Evolutionary conservation across 2,113 vertebrate species (phyloP).

Genomic region (Oreocharis arfaki): DNA sequence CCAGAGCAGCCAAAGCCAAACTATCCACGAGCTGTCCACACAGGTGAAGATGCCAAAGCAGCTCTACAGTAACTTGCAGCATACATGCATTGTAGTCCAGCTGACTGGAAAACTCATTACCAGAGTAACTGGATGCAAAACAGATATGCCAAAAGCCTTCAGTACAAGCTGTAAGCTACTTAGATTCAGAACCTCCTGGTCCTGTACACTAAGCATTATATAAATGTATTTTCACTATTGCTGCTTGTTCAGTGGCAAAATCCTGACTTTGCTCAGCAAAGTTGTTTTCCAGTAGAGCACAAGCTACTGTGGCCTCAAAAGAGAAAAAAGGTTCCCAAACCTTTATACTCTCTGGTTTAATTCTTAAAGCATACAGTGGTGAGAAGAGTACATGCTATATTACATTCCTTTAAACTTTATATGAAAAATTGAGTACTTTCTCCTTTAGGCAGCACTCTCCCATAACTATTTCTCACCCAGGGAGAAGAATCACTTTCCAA

Average conservation of each 20-base stretch:
- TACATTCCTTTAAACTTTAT: not conserved
- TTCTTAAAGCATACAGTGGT: not conserved
- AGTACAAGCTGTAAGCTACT: not conserved
- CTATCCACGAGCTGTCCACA: not conserved
- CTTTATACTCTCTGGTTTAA: not conserved
- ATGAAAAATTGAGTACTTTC: not conserved
- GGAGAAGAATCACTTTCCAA: not conserved
- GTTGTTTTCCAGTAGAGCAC: not conserved
- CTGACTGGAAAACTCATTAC: not conserved
- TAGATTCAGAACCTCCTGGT: not conserved
- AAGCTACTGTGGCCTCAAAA: not conserved
- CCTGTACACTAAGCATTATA: not conserved
- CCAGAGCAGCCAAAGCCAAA: not conserved
- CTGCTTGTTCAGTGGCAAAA: not conserved
- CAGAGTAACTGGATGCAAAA: not conserved
- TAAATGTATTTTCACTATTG: not conserved
- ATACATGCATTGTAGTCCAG: not conserved
- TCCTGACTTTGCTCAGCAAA: not conserved
- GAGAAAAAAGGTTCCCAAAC: not conserved
- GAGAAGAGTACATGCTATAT: not conserved
- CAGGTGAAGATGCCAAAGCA: not conserved
- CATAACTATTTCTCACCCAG: not conserved
- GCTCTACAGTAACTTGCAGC: not conserved
- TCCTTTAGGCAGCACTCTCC: not conserved
- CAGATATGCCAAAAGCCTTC: not conserved